Conservation (phyloP, 2,888 invertebrate species). For the Allolobophora icterica region DNA sequence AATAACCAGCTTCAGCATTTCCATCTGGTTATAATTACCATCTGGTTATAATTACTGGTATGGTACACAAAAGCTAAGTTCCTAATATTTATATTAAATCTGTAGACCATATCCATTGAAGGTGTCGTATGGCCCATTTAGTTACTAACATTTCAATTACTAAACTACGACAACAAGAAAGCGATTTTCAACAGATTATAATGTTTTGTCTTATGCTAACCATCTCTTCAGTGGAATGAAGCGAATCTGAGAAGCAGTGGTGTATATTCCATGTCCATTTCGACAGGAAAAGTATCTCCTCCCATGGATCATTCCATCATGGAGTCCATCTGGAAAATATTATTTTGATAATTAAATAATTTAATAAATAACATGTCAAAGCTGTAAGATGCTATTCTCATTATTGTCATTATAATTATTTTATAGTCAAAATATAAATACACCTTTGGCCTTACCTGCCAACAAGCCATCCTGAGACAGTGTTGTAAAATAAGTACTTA, state of each 20-base stretch:
- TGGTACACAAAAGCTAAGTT: too few relatives aligned
- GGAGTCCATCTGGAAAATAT: slow-evolving; percentile 57
- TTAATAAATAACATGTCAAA: neutral
- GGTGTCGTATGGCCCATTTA: neutral
- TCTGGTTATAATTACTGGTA: too few relatives aligned
- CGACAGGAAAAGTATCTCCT: slow-evolving; percentile 60
- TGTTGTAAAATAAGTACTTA: neutral
- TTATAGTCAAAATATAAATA: neutral
- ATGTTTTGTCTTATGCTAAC: slow-evolving; percentile 49
- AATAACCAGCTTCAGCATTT: too few relatives aligned
- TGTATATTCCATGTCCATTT: slow-evolving; percentile 59
- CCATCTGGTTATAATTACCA: too few relatives aligned
- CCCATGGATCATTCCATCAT: slow-evolving; percentile 60
- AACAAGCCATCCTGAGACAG: neutral
- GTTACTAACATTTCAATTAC: neutral
- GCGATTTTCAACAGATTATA: neutral
- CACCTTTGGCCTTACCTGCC: neutral
- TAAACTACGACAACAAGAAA: neutral
- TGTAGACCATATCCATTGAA: too few relatives aligned
- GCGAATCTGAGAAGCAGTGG: slow-evolving; percentile 57
- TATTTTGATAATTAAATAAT: slow-evolving; percentile 23
- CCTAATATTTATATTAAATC: too few relatives aligned
- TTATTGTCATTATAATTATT: neutral
- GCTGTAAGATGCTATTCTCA: neutral
- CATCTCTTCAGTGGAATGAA: slow-evolving; percentile 59